Evolutionary conservation across 2,113 vertebrate genomes (phyloP).

Genomic region (Aramus guarauna): DNA sequence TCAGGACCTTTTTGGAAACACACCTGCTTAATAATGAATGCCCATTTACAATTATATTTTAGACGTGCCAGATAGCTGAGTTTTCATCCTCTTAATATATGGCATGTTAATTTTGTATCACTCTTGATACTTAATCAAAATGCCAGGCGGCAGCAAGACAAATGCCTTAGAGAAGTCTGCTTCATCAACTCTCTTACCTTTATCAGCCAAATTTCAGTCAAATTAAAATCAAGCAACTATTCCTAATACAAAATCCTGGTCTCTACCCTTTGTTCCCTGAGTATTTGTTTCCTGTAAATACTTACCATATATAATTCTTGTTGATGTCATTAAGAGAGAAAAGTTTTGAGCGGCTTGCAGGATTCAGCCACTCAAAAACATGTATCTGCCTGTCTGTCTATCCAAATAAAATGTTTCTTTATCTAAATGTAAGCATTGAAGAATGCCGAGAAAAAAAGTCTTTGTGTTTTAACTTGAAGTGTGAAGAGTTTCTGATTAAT

Average conservation of each 20-base stretch:
- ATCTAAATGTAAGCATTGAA: neutral
- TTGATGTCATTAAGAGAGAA: neutral
- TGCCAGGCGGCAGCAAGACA: neutral
- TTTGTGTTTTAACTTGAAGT: neutral
- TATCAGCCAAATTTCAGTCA: neutral
- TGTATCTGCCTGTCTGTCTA: neutral
- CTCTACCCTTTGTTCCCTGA: neutral
- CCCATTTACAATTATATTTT: neutral
- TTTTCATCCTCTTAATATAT: neutral
- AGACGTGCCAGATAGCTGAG: neutral
- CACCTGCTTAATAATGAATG: neutral
- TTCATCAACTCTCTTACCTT: neutral
- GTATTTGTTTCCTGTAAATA: neutral
- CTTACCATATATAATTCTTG: neutral
- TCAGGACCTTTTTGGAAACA: neutral
- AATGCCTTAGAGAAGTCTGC: neutral
- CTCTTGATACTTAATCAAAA: neutral
- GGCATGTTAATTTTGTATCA: neutral
- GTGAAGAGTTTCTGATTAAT: neutral
- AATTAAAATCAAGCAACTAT: neutral
- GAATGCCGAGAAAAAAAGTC: neutral
- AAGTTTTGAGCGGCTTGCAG: neutral
- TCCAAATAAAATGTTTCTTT: neutral
- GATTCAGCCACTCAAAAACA: neutral
- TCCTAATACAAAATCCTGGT: neutral